These are phyloP conservation scores for Aptenodytes patagonicus DNA, from an alignment of 2,113 vertebrate species.

Conservation along the genomic window DNA sequence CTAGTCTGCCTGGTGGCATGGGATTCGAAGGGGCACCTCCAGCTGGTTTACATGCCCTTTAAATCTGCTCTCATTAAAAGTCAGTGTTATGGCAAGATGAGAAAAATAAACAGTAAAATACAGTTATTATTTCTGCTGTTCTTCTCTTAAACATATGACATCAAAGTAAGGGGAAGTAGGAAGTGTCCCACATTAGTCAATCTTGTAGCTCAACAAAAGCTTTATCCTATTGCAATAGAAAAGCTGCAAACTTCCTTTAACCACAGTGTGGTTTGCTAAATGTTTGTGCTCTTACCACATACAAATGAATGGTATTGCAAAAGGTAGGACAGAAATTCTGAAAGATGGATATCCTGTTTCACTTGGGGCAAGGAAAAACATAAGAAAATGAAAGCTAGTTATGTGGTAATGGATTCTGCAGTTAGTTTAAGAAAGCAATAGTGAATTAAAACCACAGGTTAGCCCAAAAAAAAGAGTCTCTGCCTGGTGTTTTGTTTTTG, in stretches of 20 bases:
- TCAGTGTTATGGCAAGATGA: not conserved
- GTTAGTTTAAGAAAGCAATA: not conserved
- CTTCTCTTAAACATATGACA: not conserved
- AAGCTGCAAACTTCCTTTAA: slow-evolving; percentile 2
- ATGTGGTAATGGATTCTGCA: not conserved
- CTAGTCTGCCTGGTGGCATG: not conserved
- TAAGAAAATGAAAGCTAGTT: slow-evolving; percentile 41
- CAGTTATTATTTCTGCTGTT: not conserved
- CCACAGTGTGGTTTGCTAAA: not conserved
- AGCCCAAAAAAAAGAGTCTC: not conserved
- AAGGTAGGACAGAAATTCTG: slow-evolving; percentile 58
- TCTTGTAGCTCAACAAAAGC: slow-evolving; percentile 1
- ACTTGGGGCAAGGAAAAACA: slow-evolving; percentile 6
- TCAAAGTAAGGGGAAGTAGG: slow-evolving; percentile 42
- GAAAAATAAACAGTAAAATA: not conserved
- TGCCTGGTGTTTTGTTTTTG: not conserved
- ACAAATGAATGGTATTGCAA: slow-evolving; percentile 59
- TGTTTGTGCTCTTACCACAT: slow-evolving; percentile 21
- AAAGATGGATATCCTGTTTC: slow-evolving; percentile 65
- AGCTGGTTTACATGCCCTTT: not conserved
- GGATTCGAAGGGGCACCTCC: not conserved
- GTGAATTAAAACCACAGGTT: not conserved
- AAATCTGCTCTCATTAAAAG: not conserved
- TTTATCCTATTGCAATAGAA: slow-evolving; percentile 11
- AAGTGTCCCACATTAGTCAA: slow-evolving; percentile 45